phyloP scores from a whole-genome alignment of 2,797 vertebrate species.

The Pseudochirops corinnae region DNA sequence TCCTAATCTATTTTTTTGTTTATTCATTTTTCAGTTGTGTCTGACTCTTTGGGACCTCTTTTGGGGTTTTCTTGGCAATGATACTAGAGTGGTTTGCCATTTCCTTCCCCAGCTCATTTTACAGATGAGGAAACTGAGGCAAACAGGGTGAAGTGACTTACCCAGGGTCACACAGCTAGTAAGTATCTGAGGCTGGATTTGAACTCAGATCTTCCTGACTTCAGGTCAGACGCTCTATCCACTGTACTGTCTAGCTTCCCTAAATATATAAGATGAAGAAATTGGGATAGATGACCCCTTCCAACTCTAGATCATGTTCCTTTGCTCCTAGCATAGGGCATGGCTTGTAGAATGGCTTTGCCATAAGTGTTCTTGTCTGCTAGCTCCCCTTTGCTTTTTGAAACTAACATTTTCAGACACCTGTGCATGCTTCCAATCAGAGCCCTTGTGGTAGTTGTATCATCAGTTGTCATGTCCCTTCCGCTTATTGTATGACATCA shows the following conservation, averaged over 20 bases:
- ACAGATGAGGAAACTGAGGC: conserved; percentile 2
- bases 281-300: background rate
- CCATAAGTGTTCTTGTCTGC: background rate
- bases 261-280: background rate
- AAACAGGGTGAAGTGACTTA: background rate
- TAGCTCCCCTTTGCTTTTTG: background rate
- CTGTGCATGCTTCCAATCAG: background rate
- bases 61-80: background rate
- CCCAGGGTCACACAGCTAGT: background rate
- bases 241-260: background rate
- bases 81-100: background rate
- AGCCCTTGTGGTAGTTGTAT: background rate
- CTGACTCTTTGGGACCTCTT: background rate
- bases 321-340: background rate
- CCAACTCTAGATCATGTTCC: background rate
- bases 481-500: too few species aligned
- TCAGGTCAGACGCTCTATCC: background rate
- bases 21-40: background rate
- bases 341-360: background rate
- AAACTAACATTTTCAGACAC: background rate
- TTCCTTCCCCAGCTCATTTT: background rate
- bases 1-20: background rate
- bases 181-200: background rate
- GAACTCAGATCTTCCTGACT: background rate
- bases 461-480: background rate